Evolutionary conservation across 2,797 vertebrate genomes (phyloP).

Genomic region (Phoxinus dragarum): DNA sequence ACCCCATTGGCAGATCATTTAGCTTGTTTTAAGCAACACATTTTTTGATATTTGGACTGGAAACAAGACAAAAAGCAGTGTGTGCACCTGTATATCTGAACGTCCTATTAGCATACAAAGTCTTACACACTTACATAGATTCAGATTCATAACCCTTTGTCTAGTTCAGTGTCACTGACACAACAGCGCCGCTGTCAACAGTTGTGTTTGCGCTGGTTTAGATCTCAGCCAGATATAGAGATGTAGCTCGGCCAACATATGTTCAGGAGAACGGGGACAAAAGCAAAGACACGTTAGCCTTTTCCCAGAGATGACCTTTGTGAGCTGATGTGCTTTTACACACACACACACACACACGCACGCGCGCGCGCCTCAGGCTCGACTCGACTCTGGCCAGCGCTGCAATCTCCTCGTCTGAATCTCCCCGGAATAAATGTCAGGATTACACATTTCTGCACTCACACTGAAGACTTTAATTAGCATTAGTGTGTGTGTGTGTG

Average conservation of each 20-base stretch:
- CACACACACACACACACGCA: no score
- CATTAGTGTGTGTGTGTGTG: constrained; percentile 67
- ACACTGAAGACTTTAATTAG: constrained; percentile 95
- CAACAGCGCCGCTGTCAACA: constrained; percentile 48
- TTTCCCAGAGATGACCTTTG: constrained; percentile 93
- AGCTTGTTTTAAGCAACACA: no score
- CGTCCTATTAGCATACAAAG: no score
- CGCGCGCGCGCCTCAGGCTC: constrained; percentile 72
- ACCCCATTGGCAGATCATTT: no score
- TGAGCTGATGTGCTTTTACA: constrained; percentile 89
- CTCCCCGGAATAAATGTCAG: constrained; percentile 99
- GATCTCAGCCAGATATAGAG: constrained; percentile 79
- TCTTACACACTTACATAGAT: no score
- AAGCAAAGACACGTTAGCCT: constrained; percentile 87
- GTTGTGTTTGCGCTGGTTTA: constrained; percentile 65
- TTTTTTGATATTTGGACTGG: no score
- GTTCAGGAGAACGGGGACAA: constrained; percentile 84
- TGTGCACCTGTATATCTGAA: no score
- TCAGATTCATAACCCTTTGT: no score
- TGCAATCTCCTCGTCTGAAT: constrained; percentile 93
- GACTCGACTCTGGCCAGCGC: constrained; percentile 81
- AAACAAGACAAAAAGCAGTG: no score
- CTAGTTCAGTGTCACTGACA: no score
- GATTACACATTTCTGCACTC: constrained; percentile 89
- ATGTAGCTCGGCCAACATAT: constrained; percentile 82